Percentiles rank a stretch among this genome's conserved stretches.
These are phyloP conservation scores for Enteromius viviparus DNA, from an alignment of 2,797 vertebrate species.

Conservation along the genomic window DNA sequence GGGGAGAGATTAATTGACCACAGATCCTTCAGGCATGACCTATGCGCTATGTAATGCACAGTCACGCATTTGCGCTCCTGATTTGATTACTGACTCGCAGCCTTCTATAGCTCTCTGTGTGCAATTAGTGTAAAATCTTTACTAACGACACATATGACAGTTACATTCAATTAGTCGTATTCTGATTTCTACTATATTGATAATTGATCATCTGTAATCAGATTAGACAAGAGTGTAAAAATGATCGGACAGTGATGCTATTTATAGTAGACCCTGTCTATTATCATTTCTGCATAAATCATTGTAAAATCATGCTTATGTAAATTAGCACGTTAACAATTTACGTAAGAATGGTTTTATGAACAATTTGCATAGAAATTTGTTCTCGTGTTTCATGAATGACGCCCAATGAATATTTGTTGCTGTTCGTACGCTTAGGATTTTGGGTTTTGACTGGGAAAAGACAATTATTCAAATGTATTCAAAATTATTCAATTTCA, in stretches of 20 bases:
- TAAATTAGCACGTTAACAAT: background rate
- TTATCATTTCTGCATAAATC: background rate
- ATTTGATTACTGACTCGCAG: conserved; percentile 16
- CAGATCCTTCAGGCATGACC: conserved; percentile 38
- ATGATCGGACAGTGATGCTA: background rate
- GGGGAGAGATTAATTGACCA: conserved; percentile 44
- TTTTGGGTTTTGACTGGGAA: conserved; percentile 8
- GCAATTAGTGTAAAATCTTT: conserved; percentile 37
- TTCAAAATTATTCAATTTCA: conserved; percentile 27
- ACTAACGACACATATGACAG: background rate
- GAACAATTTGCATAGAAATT: background rate
- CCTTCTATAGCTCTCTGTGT: conserved; percentile 8
- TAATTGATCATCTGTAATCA: conserved; percentile 1
- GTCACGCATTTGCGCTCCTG: background rate
- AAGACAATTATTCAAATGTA: conserved; percentile 23
- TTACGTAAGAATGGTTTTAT: background rate
- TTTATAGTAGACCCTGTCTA: background rate
- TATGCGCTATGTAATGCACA: conserved; percentile 32
- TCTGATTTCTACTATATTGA: background rate
- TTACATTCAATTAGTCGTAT: conserved; percentile 13
- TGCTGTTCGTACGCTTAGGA: background rate
- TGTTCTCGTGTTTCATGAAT: conserved; percentile 5
- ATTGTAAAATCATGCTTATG: background rate
- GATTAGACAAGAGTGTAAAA: background rate
- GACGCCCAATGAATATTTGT: background rate